Conservation (phyloP, 1,140 invertebrate genomes). For the Neodiprion lecontei region DNA sequence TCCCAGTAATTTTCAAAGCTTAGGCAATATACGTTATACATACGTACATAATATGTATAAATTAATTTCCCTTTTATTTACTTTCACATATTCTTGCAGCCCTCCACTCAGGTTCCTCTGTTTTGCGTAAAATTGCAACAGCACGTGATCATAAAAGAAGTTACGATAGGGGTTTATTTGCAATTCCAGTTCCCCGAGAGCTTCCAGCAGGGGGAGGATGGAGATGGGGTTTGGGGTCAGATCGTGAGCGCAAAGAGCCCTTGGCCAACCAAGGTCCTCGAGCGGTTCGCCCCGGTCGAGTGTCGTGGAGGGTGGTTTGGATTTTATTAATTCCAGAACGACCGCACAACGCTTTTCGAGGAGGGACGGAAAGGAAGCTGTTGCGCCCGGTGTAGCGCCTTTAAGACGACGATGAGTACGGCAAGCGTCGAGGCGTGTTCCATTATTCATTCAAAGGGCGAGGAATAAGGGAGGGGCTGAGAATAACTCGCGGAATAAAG, state of each 20-base stretch:
- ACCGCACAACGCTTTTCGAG: neutral
- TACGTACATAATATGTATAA: no score
- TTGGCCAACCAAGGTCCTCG: neutral
- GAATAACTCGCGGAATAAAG: neutral
- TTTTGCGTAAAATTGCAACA: no score
- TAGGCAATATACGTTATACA: no score
- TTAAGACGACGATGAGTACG: neutral
- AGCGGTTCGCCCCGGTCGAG: neutral
- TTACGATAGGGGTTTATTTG: neutral
- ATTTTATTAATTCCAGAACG: constrained; percentile 4
- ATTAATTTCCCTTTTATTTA: no score
- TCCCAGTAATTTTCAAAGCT: no score
- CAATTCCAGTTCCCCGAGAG: neutral
- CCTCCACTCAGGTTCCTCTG: no score
- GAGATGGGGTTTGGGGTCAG: neutral
- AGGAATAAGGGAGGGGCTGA: neutral
- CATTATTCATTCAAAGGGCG: neutral
- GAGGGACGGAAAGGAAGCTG: neutral
- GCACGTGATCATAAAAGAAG: neutral
- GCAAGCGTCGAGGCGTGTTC: neutral
- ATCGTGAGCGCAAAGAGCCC: neutral
- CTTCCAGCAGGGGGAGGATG: no score
- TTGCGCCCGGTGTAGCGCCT: neutral
- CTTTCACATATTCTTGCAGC: no score
- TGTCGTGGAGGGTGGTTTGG: neutral